These are phyloP conservation scores for Clarias batrachus DNA, from an alignment of 2,113 vertebrate genomes.

Conservation along the genomic window DNA sequence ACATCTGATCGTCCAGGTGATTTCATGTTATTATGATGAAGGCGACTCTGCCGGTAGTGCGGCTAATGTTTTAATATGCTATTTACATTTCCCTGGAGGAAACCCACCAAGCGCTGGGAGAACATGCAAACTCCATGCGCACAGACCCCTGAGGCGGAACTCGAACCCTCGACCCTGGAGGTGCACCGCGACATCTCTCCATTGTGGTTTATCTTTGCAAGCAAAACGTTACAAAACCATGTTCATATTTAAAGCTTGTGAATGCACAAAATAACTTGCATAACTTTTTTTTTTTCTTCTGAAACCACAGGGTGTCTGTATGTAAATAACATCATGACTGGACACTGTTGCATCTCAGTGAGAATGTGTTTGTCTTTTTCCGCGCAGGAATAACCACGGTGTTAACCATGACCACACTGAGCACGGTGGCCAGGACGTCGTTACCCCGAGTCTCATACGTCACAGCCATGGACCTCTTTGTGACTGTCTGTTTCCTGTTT, in stretches of 20 bases:
- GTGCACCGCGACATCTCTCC: too few species aligned
- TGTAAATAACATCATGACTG: neutral
- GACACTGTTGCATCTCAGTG: neutral
- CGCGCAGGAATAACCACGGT: slow-evolving; percentile 91
- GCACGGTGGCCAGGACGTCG: slow-evolving; percentile 90
- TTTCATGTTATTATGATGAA: neutral
- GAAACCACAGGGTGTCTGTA: neutral
- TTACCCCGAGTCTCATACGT: slow-evolving; percentile 92
- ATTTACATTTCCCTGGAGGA: neutral
- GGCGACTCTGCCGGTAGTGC: neutral
- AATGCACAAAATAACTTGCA: neutral
- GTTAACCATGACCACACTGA: slow-evolving; percentile 95
- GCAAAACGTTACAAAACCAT: too few species aligned
- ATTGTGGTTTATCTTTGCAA: too few species aligned
- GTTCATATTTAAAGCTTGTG: neutral
- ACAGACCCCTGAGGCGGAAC: too few species aligned
- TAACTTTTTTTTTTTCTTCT: neutral
- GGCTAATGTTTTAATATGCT: neutral
- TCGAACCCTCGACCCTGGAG: too few species aligned
- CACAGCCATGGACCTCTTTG: slow-evolving; percentile 96
- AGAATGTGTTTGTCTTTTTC: slow-evolving; percentile 39
- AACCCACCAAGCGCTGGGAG: too few species aligned
- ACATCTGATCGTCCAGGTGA: too few species aligned
- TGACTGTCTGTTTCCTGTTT: slow-evolving; percentile 96
- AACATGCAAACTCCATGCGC: too few species aligned